A percentile compares a stretch with the other conserved stretches of the same genome.
phyloP scores from a whole-genome alignment of 92 coral and sea anemone genomes.

The Plumapathes pennacea region DNA sequence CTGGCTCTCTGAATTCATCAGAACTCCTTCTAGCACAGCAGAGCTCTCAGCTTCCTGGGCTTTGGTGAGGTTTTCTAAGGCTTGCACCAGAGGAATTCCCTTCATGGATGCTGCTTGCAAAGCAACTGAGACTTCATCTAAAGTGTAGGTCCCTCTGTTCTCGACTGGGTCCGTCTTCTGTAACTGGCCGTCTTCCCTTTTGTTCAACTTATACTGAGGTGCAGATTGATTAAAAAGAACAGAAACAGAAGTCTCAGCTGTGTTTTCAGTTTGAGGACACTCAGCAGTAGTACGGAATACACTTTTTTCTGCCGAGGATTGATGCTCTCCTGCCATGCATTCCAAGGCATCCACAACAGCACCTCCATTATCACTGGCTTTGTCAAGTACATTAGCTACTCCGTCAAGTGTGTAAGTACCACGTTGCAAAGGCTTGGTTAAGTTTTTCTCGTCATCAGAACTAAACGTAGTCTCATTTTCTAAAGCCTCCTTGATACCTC shows the following conservation, averaged over 20 bases:
- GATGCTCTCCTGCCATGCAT: conserved; percentile 31
- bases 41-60: conserved; percentile 3
- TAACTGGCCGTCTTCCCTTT: conserved; percentile 6
- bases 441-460: too few species aligned
- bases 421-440: conserved; percentile 43
- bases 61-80: conserved; percentile 38
- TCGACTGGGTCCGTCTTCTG: neutral
- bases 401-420: conserved; percentile 79
- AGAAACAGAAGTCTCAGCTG: too few species aligned
- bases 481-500: conserved; percentile 47
- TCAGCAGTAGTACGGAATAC: too few species aligned
- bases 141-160: conserved; percentile 61
- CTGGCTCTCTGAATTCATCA: conserved; percentile 30
- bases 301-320: too few species aligned
- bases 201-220: conserved; percentile 1
- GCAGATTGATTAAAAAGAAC: neutral
- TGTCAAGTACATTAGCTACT: conserved; percentile 58
- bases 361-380: conserved; percentile 40
- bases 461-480: too few species aligned
- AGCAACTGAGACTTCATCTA: conserved; percentile 67
- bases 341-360: conserved; percentile 60
- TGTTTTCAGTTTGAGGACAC: neutral
- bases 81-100: conserved; percentile 67
- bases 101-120: conserved; percentile 53
- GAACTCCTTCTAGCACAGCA: conserved; percentile 30